phyloP scores from a whole-genome alignment of 1,140 invertebrate genomes.

The Rhizoglyphus robini region DNA sequence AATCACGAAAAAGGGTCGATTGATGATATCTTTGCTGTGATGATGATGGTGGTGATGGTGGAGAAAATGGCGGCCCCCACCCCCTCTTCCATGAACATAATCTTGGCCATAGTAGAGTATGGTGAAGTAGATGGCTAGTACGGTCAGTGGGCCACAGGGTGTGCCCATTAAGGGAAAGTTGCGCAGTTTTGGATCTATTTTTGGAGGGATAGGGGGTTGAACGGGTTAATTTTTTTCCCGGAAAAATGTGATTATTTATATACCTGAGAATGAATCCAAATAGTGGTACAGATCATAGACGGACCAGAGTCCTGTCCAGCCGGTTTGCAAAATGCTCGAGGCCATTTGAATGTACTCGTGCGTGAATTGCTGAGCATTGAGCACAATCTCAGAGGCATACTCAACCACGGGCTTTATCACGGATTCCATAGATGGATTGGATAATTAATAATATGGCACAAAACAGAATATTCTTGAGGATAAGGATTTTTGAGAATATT shows the following conservation, averaged over 20 bases:
- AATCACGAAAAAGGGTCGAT: background rate
- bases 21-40: slow-evolving; percentile 6
- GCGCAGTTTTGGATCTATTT: slow-evolving; percentile 35
- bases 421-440: too few species aligned
- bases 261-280: slow-evolving; percentile 16
- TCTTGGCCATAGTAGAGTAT: slow-evolving; percentile 33
- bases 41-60: slow-evolving; percentile 20
- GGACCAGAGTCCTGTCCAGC: background rate
- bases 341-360: too few species aligned
- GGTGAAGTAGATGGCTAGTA: slow-evolving; percentile 33
- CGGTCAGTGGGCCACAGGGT: slow-evolving; percentile 33
- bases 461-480: too few species aligned
- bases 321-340: too few species aligned
- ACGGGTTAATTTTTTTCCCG: background rate
- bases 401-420: too few species aligned
- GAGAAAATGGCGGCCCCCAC: slow-evolving; percentile 21
- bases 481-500: too few species aligned
- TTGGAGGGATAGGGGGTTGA: background rate
- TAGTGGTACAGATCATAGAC: background rate
- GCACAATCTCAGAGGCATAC: too few species aligned
- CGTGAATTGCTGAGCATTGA: too few species aligned
- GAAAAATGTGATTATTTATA: background rate
- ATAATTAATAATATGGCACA: too few species aligned
- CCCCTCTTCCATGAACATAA: background rate
- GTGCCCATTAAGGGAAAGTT: slow-evolving; percentile 37